Evolutionary conservation across 2,888 invertebrate genomes (phyloP), one percentile per base, ranked within the genome.

Genomic region (Lordiphosa andalusiaca): DNA sequence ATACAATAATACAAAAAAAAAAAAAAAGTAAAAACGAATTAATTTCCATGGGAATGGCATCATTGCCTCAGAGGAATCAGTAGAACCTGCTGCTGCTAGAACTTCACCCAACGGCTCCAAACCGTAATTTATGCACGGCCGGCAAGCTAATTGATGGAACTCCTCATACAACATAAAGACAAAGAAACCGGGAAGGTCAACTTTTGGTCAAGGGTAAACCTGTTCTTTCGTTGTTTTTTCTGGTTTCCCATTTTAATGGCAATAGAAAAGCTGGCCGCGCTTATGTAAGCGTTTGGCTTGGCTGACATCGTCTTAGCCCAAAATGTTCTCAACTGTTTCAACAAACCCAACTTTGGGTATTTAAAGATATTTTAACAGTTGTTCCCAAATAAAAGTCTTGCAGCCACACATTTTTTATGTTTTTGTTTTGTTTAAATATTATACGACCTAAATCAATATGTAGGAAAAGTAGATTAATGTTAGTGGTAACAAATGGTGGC

Each of bases 381-480:
- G 66, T 39, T 25, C 30, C n/a, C 10, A 37, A 38, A 51, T 19
- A 42, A 49, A 39, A 12, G 10, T 38, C 2, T 48, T 7, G 35
- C 38, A 25, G 12, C 35, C 30, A 13, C 39, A 55, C 66, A 23
- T 2, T 16, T 16, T n/a, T n/a, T n/a, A n/a, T n/a, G n/a, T n/a
- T n/a, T 2, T 23, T 4, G 59, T 52, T 54, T 58, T 72, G 70
- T 84, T 74, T 50, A 63, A 74, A 77, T 70, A 74, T 68, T 64
- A 48, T 1, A 56, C 64, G 66, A 66, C 80, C 80, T 58, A 70
- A 82, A 80, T 84, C 66, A 58, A 68, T 68, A 62, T n/a, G 55
- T 12, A 33, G 33, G 46, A 9, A 53, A 63, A 77, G 64, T 77
- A 44, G 69, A 66, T 60, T 63, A 61, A 71, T 67, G 60, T 60